These are phyloP conservation scores for Bicyclus anynana DNA, from an alignment of 1,140 invertebrate genomes.

Conservation along the genomic window DNA sequence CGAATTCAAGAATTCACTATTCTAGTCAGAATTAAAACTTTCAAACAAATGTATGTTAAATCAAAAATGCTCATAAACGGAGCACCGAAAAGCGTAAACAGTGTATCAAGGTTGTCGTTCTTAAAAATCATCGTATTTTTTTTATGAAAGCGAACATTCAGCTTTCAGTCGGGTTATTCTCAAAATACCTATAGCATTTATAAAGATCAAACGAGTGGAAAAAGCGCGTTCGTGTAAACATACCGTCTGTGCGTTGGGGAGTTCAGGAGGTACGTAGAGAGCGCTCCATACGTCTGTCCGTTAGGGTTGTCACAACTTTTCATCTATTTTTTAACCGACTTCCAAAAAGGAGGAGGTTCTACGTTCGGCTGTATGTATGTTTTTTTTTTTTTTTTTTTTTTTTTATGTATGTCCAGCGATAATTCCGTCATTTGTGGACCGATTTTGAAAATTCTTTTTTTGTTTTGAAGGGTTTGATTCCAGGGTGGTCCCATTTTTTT, in stretches of 20 bases:
- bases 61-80: conserved; percentile 43
- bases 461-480: too few species aligned
- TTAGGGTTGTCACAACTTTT: conserved; percentile 5
- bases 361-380: too few species aligned
- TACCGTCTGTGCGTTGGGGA: conserved; percentile 14
- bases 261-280: conserved; percentile 20
- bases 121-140: conserved; percentile 62
- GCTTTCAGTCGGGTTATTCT: conserved; percentile 63
- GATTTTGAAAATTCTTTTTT: too few species aligned
- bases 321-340: neutral
- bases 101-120: conserved; percentile 67
- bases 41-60: conserved; percentile 43
- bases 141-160: conserved; percentile 59
- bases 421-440: too few species aligned
- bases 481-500: too few species aligned
- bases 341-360: too few species aligned
- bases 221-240: conserved; percentile 70
- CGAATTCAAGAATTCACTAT: neutral
- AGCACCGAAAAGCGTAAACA: conserved; percentile 42
- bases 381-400: too few species aligned
- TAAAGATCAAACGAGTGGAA: conserved; percentile 72
- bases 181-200: conserved; percentile 75
- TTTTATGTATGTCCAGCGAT: too few species aligned
- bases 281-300: conserved; percentile 11
- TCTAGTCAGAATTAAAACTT: conserved; percentile 30